Conservation (phyloP, 2,113 vertebrate species). For the Tringa solitaria region DNA sequence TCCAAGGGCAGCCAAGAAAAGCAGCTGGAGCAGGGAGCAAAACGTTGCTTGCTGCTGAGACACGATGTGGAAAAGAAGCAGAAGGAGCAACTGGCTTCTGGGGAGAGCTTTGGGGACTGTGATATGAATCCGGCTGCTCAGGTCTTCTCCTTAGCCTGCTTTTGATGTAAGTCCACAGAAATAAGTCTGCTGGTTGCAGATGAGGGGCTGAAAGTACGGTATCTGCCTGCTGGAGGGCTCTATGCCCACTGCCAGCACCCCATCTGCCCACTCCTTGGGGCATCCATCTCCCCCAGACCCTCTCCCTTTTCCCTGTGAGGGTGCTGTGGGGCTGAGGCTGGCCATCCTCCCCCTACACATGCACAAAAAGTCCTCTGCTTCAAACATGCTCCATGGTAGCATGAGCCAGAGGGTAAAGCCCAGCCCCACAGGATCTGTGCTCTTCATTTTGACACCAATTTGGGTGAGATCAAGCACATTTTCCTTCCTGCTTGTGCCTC, state of each 20-base stretch:
- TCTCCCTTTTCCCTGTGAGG: not conserved
- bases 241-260: not conserved
- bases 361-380: not conserved
- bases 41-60: not conserved
- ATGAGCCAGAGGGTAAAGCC: not conserved
- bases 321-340: not conserved
- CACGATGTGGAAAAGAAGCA: not conserved
- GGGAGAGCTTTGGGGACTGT: not conserved
- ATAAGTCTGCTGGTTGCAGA: not conserved
- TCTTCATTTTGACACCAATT: not conserved
- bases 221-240: not conserved
- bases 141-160: not conserved
- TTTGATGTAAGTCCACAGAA: not conserved
- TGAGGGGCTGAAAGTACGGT: not conserved
- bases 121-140: fast-evolving
- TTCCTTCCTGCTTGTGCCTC: not conserved
- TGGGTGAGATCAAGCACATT: not conserved
- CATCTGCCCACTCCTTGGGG: not conserved
- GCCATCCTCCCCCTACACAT: not conserved
- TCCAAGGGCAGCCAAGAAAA: slow-evolving; percentile 23
- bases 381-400: fast-evolving
- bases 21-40: not conserved
- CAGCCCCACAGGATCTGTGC: not conserved
- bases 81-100: not conserved
- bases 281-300: not conserved